These are phyloP conservation scores for Andricus quercusramuli DNA, from an alignment of 2,888 invertebrate genomes.

Conservation along the genomic window DNA sequence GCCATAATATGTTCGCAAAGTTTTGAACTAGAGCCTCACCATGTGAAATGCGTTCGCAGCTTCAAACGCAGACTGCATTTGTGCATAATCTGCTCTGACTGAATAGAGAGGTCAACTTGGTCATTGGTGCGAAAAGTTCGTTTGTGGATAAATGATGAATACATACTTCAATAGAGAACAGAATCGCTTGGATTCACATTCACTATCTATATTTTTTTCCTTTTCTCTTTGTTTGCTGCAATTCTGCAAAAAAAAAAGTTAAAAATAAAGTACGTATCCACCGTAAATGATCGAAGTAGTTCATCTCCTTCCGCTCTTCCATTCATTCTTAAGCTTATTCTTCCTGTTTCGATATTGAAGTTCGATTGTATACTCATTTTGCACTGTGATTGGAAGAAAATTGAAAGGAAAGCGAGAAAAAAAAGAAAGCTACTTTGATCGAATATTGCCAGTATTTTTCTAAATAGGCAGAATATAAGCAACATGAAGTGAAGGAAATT, in stretches of 20 bases:
- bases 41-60: neutral
- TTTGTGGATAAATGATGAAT: constrained; percentile 32
- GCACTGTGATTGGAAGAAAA: neutral
- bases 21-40: neutral
- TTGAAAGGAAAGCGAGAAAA: neutral
- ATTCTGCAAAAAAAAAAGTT: neutral
- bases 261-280: neutral
- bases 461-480: neutral
- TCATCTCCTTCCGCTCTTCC: neutral
- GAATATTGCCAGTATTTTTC: constrained; percentile 16
- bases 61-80: constrained; percentile 1
- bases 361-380: constrained; percentile 34
- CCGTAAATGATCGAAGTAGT: neutral
- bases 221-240: constrained; percentile 6
- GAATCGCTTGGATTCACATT: constrained; percentile 27
- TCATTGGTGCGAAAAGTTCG: constrained; percentile 27
- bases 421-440: neutral
- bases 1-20: neutral
- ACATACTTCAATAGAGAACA: constrained; percentile 4
- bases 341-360: constrained; percentile 28
- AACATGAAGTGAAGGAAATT: neutral
- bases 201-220: neutral
- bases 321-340: constrained; percentile 10
- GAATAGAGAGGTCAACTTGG: constrained; percentile 23
- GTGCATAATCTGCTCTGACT: constrained; percentile 31